Conservation (phyloP, 2,797 vertebrate genomes). For the Cyclura pinguis region DNA sequence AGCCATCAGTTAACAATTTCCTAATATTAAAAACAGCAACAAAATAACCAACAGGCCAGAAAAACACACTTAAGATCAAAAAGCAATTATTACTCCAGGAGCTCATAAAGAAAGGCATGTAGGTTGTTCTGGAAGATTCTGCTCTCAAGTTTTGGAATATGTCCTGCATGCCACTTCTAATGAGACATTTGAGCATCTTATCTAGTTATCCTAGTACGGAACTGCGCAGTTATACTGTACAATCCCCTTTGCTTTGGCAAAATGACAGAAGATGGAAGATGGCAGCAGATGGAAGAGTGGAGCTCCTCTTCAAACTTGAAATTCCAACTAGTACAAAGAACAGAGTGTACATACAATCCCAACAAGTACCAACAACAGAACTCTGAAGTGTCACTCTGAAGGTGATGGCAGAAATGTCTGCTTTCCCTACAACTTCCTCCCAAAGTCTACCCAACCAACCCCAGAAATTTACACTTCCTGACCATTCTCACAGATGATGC, state of each 20-base stretch:
- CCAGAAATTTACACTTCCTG: neutral
- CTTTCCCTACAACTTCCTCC: neutral
- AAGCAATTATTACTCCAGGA: accelerated
- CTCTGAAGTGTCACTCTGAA: neutral
- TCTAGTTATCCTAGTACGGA: neutral
- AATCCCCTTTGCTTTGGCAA: conserved; percentile 37
- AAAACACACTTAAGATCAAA: conserved; percentile 11
- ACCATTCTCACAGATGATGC: neutral
- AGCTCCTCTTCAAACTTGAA: neutral
- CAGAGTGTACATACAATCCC: neutral
- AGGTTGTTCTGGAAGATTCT: conserved; percentile 48
- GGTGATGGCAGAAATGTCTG: neutral
- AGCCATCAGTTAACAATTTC: neutral
- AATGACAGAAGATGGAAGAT: neutral
- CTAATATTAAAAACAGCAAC: neutral
- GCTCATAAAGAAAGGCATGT: conserved; percentile 5
- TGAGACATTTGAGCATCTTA: neutral
- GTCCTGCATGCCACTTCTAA: conserved; percentile 46
- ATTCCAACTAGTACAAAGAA: neutral
- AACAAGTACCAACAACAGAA: neutral
- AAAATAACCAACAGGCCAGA: neutral
- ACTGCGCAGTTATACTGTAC: neutral
- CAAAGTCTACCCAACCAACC: neutral
- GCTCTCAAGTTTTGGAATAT: conserved; percentile 49
- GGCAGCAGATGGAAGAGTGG: too few relatives aligned